These are phyloP conservation scores for Athrips mouffetella DNA, from an alignment of 2,888 invertebrate genomes.

Conservation along the genomic window DNA sequence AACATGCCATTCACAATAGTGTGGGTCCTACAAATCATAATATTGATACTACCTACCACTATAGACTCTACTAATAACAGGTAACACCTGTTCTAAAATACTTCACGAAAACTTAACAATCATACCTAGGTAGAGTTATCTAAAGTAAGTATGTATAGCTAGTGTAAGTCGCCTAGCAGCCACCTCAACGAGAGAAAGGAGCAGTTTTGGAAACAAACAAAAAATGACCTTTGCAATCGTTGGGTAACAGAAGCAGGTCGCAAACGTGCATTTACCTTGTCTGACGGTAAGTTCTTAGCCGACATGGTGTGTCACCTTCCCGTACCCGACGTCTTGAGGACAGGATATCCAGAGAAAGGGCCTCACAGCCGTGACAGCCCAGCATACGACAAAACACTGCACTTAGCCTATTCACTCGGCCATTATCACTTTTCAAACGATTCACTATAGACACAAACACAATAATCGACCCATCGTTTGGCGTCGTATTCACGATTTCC, in stretches of 20 bases:
- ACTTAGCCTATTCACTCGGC: slow-evolving; percentile 73
- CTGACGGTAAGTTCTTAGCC: slow-evolving; percentile 89
- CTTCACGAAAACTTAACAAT: not conserved
- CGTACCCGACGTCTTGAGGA: slow-evolving; percentile 69
- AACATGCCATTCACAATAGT: not conserved
- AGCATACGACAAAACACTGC: slow-evolving; percentile 76
- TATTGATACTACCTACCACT: slow-evolving; percentile 1
- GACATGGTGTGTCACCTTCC: slow-evolving; percentile 81
- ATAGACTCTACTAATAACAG: too few relatives aligned
- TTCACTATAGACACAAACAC: slow-evolving; percentile 75
- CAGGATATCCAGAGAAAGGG: slow-evolving; percentile 75
- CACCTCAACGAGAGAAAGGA: slow-evolving; percentile 58
- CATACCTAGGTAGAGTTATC: not conserved
- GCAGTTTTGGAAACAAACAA: slow-evolving; percentile 58
- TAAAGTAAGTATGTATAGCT: not conserved
- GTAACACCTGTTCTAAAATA: not conserved
- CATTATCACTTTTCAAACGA: slow-evolving; percentile 72
- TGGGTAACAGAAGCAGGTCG: slow-evolving; percentile 30
- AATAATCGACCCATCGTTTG: slow-evolving; percentile 72
- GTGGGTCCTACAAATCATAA: not conserved
- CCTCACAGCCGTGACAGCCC: slow-evolving; percentile 73
- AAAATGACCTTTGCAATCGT: slow-evolving; percentile 53
- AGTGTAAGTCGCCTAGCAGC: slow-evolving; percentile 3
- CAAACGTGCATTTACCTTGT: slow-evolving; percentile 81
- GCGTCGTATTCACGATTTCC: slow-evolving; percentile 73